A percentile compares a stretch with the other conserved stretches of the same genome.
Conservation (phyloP, 1,140 invertebrate genomes). For the Euura saliciscinereae region DNA sequence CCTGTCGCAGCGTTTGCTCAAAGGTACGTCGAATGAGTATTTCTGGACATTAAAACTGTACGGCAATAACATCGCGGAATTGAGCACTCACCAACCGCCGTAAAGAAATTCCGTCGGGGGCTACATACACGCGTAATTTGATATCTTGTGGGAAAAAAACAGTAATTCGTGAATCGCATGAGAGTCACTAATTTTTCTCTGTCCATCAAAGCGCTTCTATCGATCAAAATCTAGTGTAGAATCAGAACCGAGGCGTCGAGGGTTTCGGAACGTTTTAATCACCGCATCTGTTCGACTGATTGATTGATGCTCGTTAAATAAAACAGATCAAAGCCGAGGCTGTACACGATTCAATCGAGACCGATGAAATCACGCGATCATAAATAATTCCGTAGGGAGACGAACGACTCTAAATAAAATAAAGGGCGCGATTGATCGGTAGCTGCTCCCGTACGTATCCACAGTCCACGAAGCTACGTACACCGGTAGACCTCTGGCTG, state of each 20-base stretch:
- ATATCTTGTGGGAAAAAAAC: no score
- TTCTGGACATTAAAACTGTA: neutral
- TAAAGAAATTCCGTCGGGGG: no score
- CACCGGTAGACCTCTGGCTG: no score
- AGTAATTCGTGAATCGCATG: no score
- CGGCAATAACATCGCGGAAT: no score
- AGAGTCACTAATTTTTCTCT: no score
- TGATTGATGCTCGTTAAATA: neutral
- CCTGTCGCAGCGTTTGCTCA: conserved; percentile 48
- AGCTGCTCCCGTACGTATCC: neutral
- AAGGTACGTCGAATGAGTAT: conserved; percentile 34
- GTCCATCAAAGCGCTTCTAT: no score
- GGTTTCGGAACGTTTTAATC: neutral
- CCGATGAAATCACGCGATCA: neutral
- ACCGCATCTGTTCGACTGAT: neutral
- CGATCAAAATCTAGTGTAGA: no score
- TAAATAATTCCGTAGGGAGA: neutral
- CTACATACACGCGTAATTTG: no score
- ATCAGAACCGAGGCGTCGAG: no score
- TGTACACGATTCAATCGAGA: neutral
- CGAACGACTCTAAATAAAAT: neutral
- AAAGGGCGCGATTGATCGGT: neutral
- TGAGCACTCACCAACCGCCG: no score
- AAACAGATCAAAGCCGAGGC: neutral
- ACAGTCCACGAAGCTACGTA: neutral